Evolutionary conservation across 2,113 vertebrate genomes (phyloP).

Genomic region (Hylia prasina): DNA sequence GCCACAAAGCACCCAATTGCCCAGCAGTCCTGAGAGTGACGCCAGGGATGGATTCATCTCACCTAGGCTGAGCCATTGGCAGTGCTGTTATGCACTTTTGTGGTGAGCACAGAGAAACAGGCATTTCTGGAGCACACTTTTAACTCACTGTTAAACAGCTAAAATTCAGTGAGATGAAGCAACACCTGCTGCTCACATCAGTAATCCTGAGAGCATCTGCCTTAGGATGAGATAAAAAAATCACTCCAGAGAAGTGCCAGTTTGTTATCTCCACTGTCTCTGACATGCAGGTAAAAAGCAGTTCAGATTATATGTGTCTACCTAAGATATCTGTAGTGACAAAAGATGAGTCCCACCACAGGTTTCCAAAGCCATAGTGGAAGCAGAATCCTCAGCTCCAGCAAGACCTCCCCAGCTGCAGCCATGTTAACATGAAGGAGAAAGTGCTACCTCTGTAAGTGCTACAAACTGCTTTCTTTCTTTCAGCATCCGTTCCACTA

Average conservation of each 20-base stretch:
- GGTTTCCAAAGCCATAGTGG: neutral
- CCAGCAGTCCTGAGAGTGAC: neutral
- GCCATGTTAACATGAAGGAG: neutral
- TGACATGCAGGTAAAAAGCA: neutral
- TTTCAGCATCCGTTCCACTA: slow-evolving; percentile 89
- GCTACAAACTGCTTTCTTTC: slow-evolving; percentile 14
- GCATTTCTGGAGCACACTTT: neutral
- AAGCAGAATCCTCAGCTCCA: neutral
- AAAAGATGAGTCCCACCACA: neutral
- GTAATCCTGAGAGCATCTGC: neutral
- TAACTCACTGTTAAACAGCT: neutral
- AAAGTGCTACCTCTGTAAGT: neutral
- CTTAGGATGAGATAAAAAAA: neutral
- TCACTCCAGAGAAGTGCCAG: neutral
- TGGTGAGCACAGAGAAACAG: neutral
- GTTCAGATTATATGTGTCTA: neutral
- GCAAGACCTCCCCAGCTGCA: neutral
- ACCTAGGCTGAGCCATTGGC: neutral
- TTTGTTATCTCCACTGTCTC: neutral
- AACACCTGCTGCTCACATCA: neutral
- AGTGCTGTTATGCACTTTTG: neutral
- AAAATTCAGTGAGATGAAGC: neutral
- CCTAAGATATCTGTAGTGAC: neutral
- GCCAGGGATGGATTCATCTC: neutral
- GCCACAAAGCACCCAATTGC: neutral